Percentiles rank a stretch among this genome's conserved stretches.
phyloP scores from a whole-genome alignment of 1,140 invertebrate genomes.

The Tribolium madens region DNA sequence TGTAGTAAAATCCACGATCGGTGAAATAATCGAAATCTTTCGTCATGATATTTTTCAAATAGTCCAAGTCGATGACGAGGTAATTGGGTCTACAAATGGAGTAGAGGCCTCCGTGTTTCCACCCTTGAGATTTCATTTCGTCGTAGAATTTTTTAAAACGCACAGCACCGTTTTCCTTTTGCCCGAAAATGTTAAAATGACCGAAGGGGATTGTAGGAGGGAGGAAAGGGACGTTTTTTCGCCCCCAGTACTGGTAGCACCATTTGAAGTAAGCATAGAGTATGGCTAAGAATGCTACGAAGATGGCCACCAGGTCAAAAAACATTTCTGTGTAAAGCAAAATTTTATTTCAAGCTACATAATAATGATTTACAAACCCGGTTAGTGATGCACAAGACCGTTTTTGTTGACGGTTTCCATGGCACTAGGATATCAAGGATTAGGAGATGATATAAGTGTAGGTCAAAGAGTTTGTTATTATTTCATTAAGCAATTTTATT shows the following conservation, averaged over 20 bases:
- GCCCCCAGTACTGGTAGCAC: slow-evolving; percentile 65
- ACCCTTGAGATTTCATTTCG: slow-evolving; percentile 22
- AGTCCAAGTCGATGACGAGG: slow-evolving; percentile 69
- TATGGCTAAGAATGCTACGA: background rate
- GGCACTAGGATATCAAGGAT: too few relatives aligned
- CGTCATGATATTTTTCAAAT: slow-evolving; percentile 71
- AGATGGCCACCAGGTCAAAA: background rate
- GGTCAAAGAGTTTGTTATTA: too few relatives aligned
- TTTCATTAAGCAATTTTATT: too few relatives aligned
- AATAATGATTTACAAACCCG: too few relatives aligned
- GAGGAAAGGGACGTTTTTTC: slow-evolving; percentile 65
- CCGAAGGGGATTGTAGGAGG: slow-evolving; percentile 20
- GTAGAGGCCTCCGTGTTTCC: slow-evolving; percentile 55
- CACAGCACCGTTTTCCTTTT: background rate
- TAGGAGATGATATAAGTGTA: too few relatives aligned
- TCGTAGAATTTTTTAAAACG: slow-evolving; percentile 11
- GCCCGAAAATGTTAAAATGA: background rate
- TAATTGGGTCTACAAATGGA: slow-evolving; percentile 66
- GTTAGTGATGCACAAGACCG: too few relatives aligned
- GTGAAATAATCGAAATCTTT: slow-evolving; percentile 71
- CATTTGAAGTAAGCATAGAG: slow-evolving; percentile 27
- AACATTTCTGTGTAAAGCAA: too few relatives aligned
- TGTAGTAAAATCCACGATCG: slow-evolving; percentile 66
- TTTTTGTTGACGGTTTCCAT: too few relatives aligned
- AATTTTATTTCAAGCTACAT: too few relatives aligned